A percentile compares a stretch with the other conserved stretches of the same genome.
Conservation (phyloP, 2,797 vertebrate genomes). For the Zalophus californianus region DNA sequence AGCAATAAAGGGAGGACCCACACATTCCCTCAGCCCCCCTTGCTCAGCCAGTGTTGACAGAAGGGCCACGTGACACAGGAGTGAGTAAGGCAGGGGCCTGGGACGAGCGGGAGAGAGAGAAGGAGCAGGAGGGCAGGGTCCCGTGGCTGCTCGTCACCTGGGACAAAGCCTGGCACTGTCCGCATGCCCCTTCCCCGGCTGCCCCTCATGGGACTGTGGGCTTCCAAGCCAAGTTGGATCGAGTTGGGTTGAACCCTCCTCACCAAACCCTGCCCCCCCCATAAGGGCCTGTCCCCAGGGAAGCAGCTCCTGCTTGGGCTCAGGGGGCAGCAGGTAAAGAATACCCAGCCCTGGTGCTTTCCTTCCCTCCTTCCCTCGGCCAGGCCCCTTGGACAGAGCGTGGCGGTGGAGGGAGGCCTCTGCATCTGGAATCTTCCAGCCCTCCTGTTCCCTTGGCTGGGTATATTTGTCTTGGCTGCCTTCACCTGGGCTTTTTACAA, state of each 20-base stretch:
- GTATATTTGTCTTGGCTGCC: slow-evolving; percentile 84
- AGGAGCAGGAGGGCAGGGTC: not conserved
- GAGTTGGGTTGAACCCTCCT: not conserved
- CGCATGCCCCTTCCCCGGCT: not conserved
- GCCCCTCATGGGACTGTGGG: not conserved
- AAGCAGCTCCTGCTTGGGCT: not conserved
- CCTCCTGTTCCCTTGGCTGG: slow-evolving; percentile 68
- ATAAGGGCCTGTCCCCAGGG: not conserved
- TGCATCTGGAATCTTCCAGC: slow-evolving; percentile 80
- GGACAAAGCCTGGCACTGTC: not conserved
- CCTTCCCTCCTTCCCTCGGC: not conserved
- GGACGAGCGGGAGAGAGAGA: not conserved
- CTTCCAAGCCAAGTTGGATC: not conserved
- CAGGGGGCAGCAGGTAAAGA: not conserved
- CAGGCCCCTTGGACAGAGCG: not conserved
- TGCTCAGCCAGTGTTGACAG: slow-evolving; percentile 27
- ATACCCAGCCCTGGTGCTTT: not conserved
- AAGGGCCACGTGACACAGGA: not conserved
- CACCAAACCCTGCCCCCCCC: accelerated
- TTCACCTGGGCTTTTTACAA: slow-evolving; percentile 41
- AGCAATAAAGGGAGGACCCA: slow-evolving; percentile 43
- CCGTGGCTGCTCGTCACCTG: not conserved
- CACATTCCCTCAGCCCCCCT: not conserved
- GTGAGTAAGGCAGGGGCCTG: not conserved
- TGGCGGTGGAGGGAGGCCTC: slow-evolving; percentile 11